Evolutionary conservation across 2,888 invertebrate species (phyloP).

Genomic region (Leuctra nigra): DNA sequence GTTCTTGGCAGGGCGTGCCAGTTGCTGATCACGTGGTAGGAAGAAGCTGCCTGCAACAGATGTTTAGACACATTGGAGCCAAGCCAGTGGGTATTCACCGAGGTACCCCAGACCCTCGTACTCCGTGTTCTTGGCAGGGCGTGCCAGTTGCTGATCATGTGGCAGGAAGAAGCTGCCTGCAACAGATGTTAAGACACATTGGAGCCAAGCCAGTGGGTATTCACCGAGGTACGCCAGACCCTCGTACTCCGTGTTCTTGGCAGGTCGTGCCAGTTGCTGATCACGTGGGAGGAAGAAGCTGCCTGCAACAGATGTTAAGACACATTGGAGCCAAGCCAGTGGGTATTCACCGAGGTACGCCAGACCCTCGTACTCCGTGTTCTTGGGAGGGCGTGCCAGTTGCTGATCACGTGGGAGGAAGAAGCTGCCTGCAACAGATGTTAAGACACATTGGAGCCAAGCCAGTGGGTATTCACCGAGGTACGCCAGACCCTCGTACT

Average conservation of each 20-base stretch:
- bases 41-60: constrained; percentile 87
- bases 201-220: constrained; percentile 92
- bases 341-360: constrained; percentile 98
- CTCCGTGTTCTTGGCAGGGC: constrained; percentile 75
- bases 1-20: constrained; percentile 63
- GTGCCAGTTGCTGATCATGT: constrained; percentile 79
- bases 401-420: constrained; percentile 95
- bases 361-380: constrained; percentile 91
- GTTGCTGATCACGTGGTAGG: constrained; percentile 89
- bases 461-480: constrained; percentile 95
- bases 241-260: constrained; percentile 85
- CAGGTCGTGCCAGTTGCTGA: constrained; percentile 74
- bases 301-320: no score
- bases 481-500: constrained; percentile 95
- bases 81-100: constrained; percentile 94
- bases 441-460: no score
- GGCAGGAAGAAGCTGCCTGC: constrained; percentile 92
- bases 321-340: no score
- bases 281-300: constrained; percentile 95
- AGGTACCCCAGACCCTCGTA: constrained; percentile 96
- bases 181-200: no score
- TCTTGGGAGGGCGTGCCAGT: constrained; percentile 62
- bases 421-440: constrained; percentile 87
- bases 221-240: constrained; percentile 96
- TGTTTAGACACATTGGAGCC: no score